Base-by-base conservation (phyloP, 2,113 vertebrate genomes). In the Oceanites oceanicus region DNA sequence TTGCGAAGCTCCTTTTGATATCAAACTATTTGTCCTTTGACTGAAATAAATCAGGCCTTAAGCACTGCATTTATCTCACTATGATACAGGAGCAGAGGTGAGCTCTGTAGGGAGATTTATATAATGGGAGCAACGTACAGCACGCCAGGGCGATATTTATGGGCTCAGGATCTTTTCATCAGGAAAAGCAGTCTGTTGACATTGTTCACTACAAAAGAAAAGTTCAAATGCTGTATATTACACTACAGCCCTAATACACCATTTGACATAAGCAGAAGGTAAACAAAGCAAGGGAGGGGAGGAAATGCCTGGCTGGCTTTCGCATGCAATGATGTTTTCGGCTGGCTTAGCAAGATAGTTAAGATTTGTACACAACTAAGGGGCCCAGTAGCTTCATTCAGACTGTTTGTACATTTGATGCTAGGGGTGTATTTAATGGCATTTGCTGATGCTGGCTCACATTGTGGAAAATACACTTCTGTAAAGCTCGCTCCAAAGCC, bases 31-130 rank as follows among this genome's bases (percentile, higher is more conserved):
- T 97, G 94, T 97, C 94, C 97, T 97, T 94, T 96, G 96, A 96
- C 95, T 96, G 94, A 88, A 96, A 96, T 97, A 96, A 97, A 97
- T 97, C 94, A 90, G 92, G 85, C 94, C 96, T 96, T 95, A 96
- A 97, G 96, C 96, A 95, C 53, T 1, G 0, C 83, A 49, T 97
- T 97, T 97, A 96, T 96, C 95, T 95, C 85, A 1, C 90, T 92
- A 55, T 82, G 82, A 85, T 94, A 75, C 76, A 87, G 89, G 94
- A 95, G 61, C 94, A 95, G 92, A 96, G 96, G 96, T 96, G 96
- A 96, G 88, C 62, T 6, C 93, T 91, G 81, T 52, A 78, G 86
- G 75, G 91, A 96, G 87, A 91, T 95, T 94, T 71, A 52, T 77
- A 86, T 89, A 93, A 94, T 80, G 84, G 87, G 89, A 85, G 58